These are phyloP conservation scores for Pheucticus melanocephalus DNA, from an alignment of 2,113 vertebrate species.

Conservation along the genomic window DNA sequence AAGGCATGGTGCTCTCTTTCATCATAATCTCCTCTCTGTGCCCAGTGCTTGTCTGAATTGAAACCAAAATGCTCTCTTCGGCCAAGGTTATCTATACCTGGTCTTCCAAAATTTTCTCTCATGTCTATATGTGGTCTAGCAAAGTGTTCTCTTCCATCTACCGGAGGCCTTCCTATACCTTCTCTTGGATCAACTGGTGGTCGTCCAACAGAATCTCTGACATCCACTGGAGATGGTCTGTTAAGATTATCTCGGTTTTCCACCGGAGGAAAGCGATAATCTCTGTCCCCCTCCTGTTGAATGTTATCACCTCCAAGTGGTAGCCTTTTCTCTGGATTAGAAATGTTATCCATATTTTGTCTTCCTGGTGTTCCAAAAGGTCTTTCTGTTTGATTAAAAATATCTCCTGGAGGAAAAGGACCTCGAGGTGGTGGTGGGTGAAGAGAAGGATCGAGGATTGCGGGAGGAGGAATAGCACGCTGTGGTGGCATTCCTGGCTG, in stretches of 20 bases:
- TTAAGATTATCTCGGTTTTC: slow-evolving; percentile 78
- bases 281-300: slow-evolving; percentile 91
- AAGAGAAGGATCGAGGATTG: slow-evolving; percentile 83
- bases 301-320: slow-evolving; percentile 79
- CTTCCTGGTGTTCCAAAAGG: slow-evolving; percentile 78
- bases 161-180: slow-evolving; percentile 72
- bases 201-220: slow-evolving; percentile 75
- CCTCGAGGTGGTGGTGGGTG: slow-evolving; percentile 81
- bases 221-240: slow-evolving; percentile 77
- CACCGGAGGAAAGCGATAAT: slow-evolving; percentile 94
- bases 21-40: slow-evolving; percentile 92
- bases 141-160: slow-evolving; percentile 80
- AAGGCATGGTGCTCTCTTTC: slow-evolving; percentile 86
- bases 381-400: slow-evolving; percentile 82
- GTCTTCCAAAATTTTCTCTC: slow-evolving; percentile 81
- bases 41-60: slow-evolving; percentile 92
- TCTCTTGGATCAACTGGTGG: slow-evolving; percentile 80
- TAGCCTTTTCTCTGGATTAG: slow-evolving; percentile 83
- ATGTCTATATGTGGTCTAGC: slow-evolving; percentile 78
- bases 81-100: slow-evolving; percentile 71
- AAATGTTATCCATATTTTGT: slow-evolving; percentile 75
- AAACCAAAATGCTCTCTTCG: slow-evolving; percentile 88
- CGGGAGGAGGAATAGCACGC: slow-evolving; percentile 75
- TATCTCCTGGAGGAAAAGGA: slow-evolving; percentile 88
- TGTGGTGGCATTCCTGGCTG: slow-evolving; percentile 85